Evolutionary conservation across 2,113 vertebrate genomes (phyloP), one percentile per base, ranked within the genome.

Genomic region (Gobius niger): DNA sequence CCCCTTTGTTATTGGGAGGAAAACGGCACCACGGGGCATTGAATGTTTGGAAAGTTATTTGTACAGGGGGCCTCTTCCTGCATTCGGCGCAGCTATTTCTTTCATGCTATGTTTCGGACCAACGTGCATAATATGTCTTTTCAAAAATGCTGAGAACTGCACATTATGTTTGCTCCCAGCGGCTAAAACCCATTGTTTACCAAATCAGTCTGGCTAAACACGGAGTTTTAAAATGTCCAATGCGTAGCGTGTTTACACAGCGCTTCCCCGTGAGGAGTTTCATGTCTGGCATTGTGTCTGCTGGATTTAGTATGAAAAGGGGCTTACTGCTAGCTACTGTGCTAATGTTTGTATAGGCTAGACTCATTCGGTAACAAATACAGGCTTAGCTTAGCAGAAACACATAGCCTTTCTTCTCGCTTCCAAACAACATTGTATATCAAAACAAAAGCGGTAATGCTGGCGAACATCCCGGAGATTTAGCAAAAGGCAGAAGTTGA

Each of bases 131-230:
- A 53, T 84, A 70, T 61, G 71, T 78, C 78, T 80, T 68, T 16
- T 73, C 72, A 81, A 78, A 82, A 72, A 57, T 0, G 66, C 78
- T 82, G 84, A 87, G 86, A 86, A 82, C 73, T 75, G 63, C 77
- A 71, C 60, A 3, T 42, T 10, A 70, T n/a, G 64, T 86, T 88
- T 73, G 67, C 69, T 85, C 82, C 82, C 79, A 81, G 82, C 73
- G 53, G 50, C 57, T 80, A 70, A 75, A 83, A 72, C 76, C 83
- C 75, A 86, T 85, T 87, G 84, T 88, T 77, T 79, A 73, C 79
- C 57, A 70, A 84, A 82, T 80, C 72, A 24, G 14, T 63, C 77
- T 14, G 59, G 79, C 73, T 81, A 88, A 87, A 78, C 74, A 75
- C 24, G 73, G 75, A 56, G 71, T 82, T 81, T n/a, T 12, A 76